Percentiles rank a stretch among this genome's conserved stretches.
Conservation (phyloP, 2,113 vertebrate species). For the Ptychochromis oligacanthus region DNA sequence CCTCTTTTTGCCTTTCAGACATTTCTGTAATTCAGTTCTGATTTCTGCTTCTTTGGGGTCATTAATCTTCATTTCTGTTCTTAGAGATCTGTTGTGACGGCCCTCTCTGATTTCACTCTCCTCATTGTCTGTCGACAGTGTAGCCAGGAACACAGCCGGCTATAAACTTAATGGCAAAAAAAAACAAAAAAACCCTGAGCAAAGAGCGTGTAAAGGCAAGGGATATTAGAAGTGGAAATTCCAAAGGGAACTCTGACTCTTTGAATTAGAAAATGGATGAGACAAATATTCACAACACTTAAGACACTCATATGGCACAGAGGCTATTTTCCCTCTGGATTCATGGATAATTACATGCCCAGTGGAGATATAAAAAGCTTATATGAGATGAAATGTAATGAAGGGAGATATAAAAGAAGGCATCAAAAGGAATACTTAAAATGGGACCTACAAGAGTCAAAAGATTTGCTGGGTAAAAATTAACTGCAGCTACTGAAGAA, state of each 20-base stretch:
- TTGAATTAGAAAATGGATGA: conserved; percentile 71
- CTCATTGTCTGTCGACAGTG: conserved; percentile 1
- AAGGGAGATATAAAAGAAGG: conserved; percentile 61
- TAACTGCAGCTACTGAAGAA: background rate
- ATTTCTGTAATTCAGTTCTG: conserved; percentile 60
- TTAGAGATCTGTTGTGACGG: conserved; percentile 66
- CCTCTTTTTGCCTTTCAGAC: conserved; percentile 16
- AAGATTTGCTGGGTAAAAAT: conserved; percentile 42
- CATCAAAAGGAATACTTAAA: conserved; percentile 70
- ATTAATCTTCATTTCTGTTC: conserved; percentile 81
- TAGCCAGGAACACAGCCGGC: conserved; percentile 6
- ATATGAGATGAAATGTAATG: conserved; percentile 61
- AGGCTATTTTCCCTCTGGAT: conserved; percentile 54
- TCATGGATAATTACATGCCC: conserved; percentile 71
- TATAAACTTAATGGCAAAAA: conserved; percentile 59
- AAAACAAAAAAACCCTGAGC: conserved; percentile 34
- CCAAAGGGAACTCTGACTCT: conserved; percentile 44
- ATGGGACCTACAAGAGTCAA: conserved; percentile 60
- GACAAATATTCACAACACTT: conserved; percentile 69
- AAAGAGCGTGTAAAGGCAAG: conserved; percentile 48
- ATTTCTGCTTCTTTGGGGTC: conserved; percentile 48
- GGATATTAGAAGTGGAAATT: conserved; percentile 51
- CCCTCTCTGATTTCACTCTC: conserved; percentile 48
- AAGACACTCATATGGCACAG: conserved; percentile 37
- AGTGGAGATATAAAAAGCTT: conserved; percentile 60